Conservation (phyloP, 1,140 invertebrate genomes). For the Drosophila arawakana region DNA sequence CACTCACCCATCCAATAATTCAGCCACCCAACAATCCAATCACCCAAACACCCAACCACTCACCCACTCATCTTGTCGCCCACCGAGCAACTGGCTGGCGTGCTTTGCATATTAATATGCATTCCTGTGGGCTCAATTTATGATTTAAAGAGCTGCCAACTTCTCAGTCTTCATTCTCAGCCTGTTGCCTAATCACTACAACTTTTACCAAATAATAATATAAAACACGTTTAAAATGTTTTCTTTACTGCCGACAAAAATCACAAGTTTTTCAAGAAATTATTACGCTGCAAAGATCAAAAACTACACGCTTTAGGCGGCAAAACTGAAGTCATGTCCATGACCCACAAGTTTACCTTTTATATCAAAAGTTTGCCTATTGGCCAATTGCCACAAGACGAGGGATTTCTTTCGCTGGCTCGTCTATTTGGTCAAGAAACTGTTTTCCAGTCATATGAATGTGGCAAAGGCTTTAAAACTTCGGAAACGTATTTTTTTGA, state of each 20-base stretch:
- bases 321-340: constrained; percentile 8
- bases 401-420: neutral
- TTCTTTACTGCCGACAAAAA: neutral
- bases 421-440: neutral
- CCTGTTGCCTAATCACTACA: constrained; percentile 50
- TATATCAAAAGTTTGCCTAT: constrained; percentile 3
- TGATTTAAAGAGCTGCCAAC: constrained; percentile 62
- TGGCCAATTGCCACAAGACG: constrained; percentile 11
- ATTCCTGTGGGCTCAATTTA: constrained; percentile 72
- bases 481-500: constrained; percentile 3
- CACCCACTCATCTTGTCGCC: constrained; percentile 9
- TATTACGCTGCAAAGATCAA: constrained; percentile 67
- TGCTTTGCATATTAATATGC: constrained; percentile 82
- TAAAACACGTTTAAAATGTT: constrained; percentile 25
- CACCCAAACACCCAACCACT: neutral
- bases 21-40: constrained; percentile 1
- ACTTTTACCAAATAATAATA: constrained; percentile 16
- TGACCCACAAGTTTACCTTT: constrained; percentile 22
- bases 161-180: neutral
- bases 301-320: constrained; percentile 24
- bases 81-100: constrained; percentile 29
- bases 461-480: constrained; percentile 15
- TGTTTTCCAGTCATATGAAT: constrained; percentile 8
- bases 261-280: constrained; percentile 27
- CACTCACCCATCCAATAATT: neutral